Evolutionary conservation across 2,113 vertebrate genomes (phyloP).

Genomic region (Lophochroa leadbeateri): DNA sequence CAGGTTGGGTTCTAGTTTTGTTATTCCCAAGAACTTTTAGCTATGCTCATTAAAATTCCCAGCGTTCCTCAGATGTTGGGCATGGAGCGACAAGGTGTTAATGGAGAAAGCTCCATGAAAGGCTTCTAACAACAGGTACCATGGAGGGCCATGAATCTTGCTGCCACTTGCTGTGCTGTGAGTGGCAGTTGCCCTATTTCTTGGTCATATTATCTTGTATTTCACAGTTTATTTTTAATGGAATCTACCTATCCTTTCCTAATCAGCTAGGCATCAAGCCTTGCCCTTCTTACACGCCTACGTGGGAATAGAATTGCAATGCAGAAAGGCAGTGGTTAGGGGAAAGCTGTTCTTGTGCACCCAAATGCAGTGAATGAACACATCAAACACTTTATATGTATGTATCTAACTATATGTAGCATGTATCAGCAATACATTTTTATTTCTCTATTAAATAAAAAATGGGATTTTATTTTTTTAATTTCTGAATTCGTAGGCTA

Average conservation of each 20-base stretch:
- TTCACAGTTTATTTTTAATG: neutral
- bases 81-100: neutral
- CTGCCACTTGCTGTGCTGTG: neutral
- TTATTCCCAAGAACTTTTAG: neutral
- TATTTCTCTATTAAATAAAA: neutral
- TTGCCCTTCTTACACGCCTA: neutral
- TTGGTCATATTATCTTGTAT: neutral
- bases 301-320: accelerated
- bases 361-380: neutral
- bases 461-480: neutral
- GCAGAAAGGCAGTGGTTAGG: neutral
- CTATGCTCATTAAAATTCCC: neutral
- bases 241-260: neutral
- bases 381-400: neutral
- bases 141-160: neutral
- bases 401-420: neutral
- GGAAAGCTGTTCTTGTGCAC: neutral
- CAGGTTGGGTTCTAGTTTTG: neutral
- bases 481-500: neutral
- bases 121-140: neutral
- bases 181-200: neutral
- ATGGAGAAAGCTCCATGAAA: neutral
- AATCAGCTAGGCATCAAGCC: neutral
- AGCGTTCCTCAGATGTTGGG: neutral
- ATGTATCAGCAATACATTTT: neutral